Evolutionary conservation across 2,113 vertebrate species (phyloP), one percentile per base, ranked within the genome.

Genomic region (Solea senegalensis): DNA sequence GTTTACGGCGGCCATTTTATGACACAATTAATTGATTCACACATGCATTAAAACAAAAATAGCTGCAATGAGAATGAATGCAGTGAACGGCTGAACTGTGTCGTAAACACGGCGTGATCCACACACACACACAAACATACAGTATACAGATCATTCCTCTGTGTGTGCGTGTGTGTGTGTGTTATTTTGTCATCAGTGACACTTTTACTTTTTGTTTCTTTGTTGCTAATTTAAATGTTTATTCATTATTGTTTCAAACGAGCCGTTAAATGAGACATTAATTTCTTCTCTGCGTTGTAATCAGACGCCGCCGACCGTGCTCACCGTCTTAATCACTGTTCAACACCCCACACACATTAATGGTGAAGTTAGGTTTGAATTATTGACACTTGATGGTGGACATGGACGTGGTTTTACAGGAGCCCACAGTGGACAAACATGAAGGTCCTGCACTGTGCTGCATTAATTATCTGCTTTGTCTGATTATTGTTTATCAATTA

Each of bases 21-120:
- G 95, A 95, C 95, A 94, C 93, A 94, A 96, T 97, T 97, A 97
- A 97, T 97, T 96, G 95, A 97, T 97, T 96, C 95, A 95, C 95
- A 95, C 95, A 95, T 96, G 96, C 95, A 96, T 95, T 97, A 96
- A 96, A 97, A 95, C 94, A 95, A 95, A 97, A 97, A 96, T 97
- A 97, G 96, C 94, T 93, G 91, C 92, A 95, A 93, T 94, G 92
- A 95, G 5, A 78, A 34, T 34, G 34, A 95, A 96, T 95, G 95
- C 93, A 94, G 92, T 95, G 95, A 21, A 21, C 21, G 21, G 21
- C 21, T 21, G 21, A 21, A 21, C 21, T 21, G 21, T 21, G 21
- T 21, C 21, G 21, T 21, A 21, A 21, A 21, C 21, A 21, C 21
- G 21, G 21, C 21, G 21, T 21, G 21, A 21, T 21, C 21, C 34